phyloP scores from a whole-genome alignment of 2,888 invertebrate genomes.

The Mimumesa dahlbomi region DNA sequence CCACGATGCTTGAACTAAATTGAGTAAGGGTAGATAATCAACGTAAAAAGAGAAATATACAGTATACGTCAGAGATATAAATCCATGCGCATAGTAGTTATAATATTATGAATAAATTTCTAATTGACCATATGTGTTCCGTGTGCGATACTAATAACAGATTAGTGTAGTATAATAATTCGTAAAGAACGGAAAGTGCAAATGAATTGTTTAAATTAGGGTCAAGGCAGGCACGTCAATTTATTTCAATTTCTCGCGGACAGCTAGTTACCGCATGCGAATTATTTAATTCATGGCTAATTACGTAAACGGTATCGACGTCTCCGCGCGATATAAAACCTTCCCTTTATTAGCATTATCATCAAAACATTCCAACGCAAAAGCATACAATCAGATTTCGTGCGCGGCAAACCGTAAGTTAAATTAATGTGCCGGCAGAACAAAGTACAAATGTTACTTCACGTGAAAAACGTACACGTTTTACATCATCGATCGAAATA shows the following conservation, averaged over 20 bases:
- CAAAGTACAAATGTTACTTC: constrained; percentile 2
- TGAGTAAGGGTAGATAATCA: constrained; percentile 14
- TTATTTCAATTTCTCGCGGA: constrained; percentile 7
- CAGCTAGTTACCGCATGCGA: too few species aligned
- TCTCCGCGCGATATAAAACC: background rate
- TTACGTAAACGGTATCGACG: background rate
- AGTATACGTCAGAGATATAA: too few species aligned
- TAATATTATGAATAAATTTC: too few species aligned
- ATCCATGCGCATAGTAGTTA: too few species aligned
- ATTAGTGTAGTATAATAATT: background rate
- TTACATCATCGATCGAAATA: constrained; percentile 44
- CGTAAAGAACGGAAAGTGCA: constrained; percentile 4
- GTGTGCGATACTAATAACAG: too few species aligned
- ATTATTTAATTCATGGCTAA: background rate
- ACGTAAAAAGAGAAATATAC: too few species aligned
- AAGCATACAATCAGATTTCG: too few species aligned
- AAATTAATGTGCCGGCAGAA: background rate
- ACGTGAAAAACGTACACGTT: constrained; percentile 17
- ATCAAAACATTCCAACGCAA: background rate
- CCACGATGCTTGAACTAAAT: constrained; percentile 1
- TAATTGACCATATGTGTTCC: too few species aligned
- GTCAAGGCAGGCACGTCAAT: constrained; percentile 29
- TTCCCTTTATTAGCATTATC: background rate
- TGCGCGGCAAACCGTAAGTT: too few species aligned
- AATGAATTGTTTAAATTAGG: constrained; percentile 17